phyloP scores from a whole-genome alignment of 2,888 invertebrate species.

The Ashinkailepas kermadecensis region DNA sequence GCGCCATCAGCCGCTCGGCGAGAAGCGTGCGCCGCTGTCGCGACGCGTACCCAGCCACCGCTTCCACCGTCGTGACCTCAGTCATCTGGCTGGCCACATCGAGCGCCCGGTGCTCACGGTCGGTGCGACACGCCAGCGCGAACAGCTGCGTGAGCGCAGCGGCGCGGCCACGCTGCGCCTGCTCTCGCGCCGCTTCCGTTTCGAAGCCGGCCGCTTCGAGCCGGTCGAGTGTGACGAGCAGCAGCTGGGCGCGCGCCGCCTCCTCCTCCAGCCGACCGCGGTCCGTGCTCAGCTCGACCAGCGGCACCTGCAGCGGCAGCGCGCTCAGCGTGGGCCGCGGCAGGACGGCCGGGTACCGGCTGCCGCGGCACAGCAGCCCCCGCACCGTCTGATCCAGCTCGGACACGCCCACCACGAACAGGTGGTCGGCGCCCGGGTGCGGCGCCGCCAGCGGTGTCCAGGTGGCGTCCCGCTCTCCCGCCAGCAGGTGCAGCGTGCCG shows the following conservation, averaged over 20 bases:
- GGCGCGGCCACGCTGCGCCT: neutral
- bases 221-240: slow-evolving; percentile 23
- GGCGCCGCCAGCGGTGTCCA: slow-evolving; percentile 80
- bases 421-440: slow-evolving; percentile 63
- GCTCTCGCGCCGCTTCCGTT: slow-evolving; percentile 24
- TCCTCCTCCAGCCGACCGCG: slow-evolving; percentile 30
- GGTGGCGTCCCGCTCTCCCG: slow-evolving; percentile 53
- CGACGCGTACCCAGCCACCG: slow-evolving; percentile 15
- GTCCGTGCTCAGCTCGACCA: slow-evolving; percentile 30
- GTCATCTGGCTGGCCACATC: slow-evolving; percentile 26
- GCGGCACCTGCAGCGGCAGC: slow-evolving; percentile 50
- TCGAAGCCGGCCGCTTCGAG: slow-evolving; percentile 26
- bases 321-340: slow-evolving; percentile 77
- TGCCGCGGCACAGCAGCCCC: slow-evolving; percentile 80
- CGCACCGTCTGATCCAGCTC: slow-evolving; percentile 70
- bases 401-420: slow-evolving; percentile 66
- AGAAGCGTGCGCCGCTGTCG: neutral
- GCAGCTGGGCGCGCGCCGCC: slow-evolving; percentile 24
- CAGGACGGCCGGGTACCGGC: slow-evolving; percentile 73
- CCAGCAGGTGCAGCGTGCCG: slow-evolving; percentile 65
- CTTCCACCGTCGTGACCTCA: neutral
- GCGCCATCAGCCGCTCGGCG: neutral
- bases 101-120: slow-evolving; percentile 31
- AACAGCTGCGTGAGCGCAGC: slow-evolving; percentile 18
- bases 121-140: slow-evolving; percentile 30